Evolutionary conservation across 2,797 vertebrate species (phyloP), one percentile per base, ranked within the genome.

Genomic region (Coilia nasus): DNA sequence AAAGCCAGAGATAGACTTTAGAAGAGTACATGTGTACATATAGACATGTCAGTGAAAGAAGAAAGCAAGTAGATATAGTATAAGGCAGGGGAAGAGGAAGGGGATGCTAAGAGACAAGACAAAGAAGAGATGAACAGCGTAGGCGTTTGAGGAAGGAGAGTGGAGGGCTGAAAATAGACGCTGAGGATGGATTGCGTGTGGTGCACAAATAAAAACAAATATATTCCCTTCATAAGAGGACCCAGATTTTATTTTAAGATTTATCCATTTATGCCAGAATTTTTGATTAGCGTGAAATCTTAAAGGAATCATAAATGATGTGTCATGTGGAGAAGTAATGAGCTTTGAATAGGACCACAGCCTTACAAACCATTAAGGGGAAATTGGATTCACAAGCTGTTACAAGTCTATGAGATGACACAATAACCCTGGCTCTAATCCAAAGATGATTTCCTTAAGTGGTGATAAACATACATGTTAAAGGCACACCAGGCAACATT

Each of bases 181-280:
- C 31, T 54, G 50, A 54, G 50, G 67, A 75, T 75, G 67, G 67
- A 75, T 35, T 75, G 67, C 35, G 28, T 75, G 28, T 75, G 28
- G 67, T 17, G 67, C 15, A 6, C 28, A 75, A 35, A 75, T 35
- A 75, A 75, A 41, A 35, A 75, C 28, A 75, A 75, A 75, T 19
- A 35, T 41, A 41, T 75, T 41, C 12, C 14, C 31, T 14, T 75
- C 31, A 41, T 41, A 10, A 35, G 31, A 14, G 67, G 50, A 54
- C 67, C 28, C 14, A 75, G 67, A 35, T 75, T 75, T 75, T 75
- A 75, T 75, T 75, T 75, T 75, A 35, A 35, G 67, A 35, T 75
- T 35, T 75, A 75, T 75, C 67, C 67, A 35, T 75, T 75, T 75
- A 75, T 19, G 28, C 28, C 31, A 7, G 28, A 17, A 41, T 17